A percentile compares a stretch with the other conserved stretches of the same genome.
These are phyloP conservation scores for Lagodon rhomboides DNA, from an alignment of 2,797 vertebrate genomes.

Conservation along the genomic window DNA sequence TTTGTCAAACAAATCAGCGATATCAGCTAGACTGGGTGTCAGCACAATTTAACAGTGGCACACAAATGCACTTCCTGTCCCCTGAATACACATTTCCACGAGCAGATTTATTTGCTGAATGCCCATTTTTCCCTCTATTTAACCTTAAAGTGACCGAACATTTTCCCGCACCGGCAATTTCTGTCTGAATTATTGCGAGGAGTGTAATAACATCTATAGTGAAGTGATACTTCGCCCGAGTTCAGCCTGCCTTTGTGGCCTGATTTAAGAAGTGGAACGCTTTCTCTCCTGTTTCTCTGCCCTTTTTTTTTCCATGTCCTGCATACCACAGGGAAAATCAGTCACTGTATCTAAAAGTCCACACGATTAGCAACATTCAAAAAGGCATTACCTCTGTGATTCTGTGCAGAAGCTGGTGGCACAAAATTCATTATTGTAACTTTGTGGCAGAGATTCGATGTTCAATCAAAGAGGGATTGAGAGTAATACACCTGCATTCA, in stretches of 20 bases:
- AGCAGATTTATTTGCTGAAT: conserved; percentile 5
- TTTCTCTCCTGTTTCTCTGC: conserved; percentile 58
- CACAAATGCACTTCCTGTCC: conserved; percentile 62
- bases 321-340: conserved; percentile 46
- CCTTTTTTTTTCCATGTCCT: conserved; percentile 53
- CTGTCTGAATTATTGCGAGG: conserved; percentile 37
- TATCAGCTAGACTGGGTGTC: conserved; percentile 62
- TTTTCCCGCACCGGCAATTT: conserved; percentile 46
- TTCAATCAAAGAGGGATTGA: conserved; percentile 54
- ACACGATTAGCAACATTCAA: conserved; percentile 56
- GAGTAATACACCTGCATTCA: conserved; percentile 45
- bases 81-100: conserved; percentile 51
- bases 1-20: conserved; percentile 73
- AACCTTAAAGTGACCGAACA: conserved; percentile 63
- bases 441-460: conserved; percentile 22
- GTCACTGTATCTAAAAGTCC: conserved; percentile 42
- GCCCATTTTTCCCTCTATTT: conserved; percentile 51
- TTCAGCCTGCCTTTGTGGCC: conserved; percentile 70
- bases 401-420: conserved; percentile 17
- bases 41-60: conserved; percentile 71
- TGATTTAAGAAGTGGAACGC: conserved; percentile 72
- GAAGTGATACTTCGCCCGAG: conserved; percentile 23
- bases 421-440: conserved; percentile 38
- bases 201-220: conserved; percentile 40
- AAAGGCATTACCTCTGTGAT: conserved; percentile 44